These are phyloP conservation scores for Merops nubicus DNA, from an alignment of 2,113 vertebrate genomes.

Conservation along the genomic window DNA sequence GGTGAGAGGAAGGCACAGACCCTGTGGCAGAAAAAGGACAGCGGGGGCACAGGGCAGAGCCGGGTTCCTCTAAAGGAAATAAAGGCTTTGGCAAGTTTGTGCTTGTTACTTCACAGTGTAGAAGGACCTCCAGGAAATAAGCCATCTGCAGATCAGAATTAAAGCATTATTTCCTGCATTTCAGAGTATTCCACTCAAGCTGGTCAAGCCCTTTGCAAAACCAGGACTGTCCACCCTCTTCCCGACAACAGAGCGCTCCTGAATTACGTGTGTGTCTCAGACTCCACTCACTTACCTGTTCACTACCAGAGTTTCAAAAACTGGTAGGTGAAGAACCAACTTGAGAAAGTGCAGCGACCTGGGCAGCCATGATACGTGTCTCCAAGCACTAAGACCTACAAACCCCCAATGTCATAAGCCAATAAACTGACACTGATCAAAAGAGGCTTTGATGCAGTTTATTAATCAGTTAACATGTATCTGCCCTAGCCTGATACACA, in stretches of 20 bases:
- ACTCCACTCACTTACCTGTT: not conserved
- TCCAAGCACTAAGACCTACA: not conserved
- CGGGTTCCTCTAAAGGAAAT: not conserved
- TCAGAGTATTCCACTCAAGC: not conserved
- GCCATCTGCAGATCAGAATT: not conserved
- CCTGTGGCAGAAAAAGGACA: not conserved
- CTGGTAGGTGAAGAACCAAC: not conserved
- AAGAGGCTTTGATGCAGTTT: not conserved
- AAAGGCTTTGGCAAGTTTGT: not conserved
- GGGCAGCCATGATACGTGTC: not conserved
- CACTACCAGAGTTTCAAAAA: not conserved
- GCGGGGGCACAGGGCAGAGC: not conserved
- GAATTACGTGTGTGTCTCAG: not conserved
- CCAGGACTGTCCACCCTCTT: not conserved
- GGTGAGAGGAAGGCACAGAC: too few relatives aligned
- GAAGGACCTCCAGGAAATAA: not conserved
- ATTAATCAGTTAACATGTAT: not conserved
- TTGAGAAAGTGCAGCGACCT: not conserved
- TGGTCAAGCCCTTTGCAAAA: not conserved
- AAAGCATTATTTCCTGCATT: not conserved
- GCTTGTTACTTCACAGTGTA: not conserved
- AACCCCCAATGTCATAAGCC: rapidly evolving
- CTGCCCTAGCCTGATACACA: not conserved
- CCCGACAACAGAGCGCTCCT: not conserved
- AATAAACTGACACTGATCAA: not conserved